Conservation (phyloP, 2,888 invertebrate genomes). For the Sclerodermus sp. region DNA sequence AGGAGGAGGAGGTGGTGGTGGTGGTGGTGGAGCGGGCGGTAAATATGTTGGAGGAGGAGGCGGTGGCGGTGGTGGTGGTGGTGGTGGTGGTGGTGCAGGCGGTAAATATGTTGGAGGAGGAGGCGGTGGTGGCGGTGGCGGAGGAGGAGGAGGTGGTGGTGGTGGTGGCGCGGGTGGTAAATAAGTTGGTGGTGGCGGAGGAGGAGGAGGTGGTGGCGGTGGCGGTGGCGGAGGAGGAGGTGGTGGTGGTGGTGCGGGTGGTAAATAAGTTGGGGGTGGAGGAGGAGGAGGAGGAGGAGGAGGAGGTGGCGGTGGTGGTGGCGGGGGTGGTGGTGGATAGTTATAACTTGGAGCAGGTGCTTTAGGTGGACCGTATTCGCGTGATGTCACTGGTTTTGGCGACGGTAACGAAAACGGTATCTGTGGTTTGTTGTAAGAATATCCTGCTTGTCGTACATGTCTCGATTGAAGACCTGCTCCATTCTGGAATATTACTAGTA, state of each 20-base stretch:
- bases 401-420: constrained; percentile 36
- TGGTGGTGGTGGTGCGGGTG: constrained; percentile 10
- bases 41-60: constrained; percentile 3
- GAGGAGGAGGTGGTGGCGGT: constrained; percentile 13
- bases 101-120: constrained; percentile 15
- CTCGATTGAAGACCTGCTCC: constrained; percentile 20
- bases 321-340: constrained; percentile 11
- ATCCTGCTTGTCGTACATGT: constrained; percentile 39
- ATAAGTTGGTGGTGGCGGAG: constrained; percentile 5
- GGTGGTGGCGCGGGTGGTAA: constrained; percentile 11
- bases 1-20: constrained; percentile 3
- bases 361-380: constrained; percentile 14
- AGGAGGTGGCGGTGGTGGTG: constrained; percentile 13
- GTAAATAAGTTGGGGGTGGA: constrained; percentile 10
- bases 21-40: constrained; percentile 2
- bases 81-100: constrained; percentile 9
- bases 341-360: constrained; percentile 9
- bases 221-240: constrained; percentile 16
- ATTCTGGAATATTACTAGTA: constrained; percentile 26
- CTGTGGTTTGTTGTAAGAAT: constrained; percentile 37
- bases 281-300: constrained; percentile 14
- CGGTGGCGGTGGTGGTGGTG: constrained; percentile 10
- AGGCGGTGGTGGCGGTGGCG: constrained; percentile 10
- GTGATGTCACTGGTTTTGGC: constrained; percentile 12
- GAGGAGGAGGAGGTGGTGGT: constrained; percentile 11